Evolutionary conservation across 2,888 invertebrate genomes (phyloP).

Genomic region (Tineola bisselliella): DNA sequence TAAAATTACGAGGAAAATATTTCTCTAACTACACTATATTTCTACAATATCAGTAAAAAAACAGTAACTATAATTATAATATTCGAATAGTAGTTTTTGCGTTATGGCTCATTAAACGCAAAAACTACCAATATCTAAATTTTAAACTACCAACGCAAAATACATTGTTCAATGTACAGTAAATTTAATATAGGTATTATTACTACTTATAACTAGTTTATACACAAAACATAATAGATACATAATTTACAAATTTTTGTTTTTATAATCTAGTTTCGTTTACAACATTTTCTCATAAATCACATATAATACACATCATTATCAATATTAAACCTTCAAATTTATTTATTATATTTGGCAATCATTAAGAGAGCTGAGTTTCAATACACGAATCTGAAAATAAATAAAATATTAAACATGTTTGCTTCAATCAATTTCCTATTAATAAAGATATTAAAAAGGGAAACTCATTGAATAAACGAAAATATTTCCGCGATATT

Average conservation of each 20-base stretch:
- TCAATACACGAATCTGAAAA: background rate
- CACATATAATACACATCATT: background rate
- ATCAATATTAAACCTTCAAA: background rate
- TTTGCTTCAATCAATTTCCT: background rate
- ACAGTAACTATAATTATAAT: background rate
- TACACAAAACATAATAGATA: background rate
- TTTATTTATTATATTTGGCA: background rate
- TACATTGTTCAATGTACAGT: slow-evolving; percentile 3
- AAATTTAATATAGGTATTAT: background rate
- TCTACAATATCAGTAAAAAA: background rate
- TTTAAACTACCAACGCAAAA: no score
- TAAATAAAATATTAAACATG: background rate
- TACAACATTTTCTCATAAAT: background rate
- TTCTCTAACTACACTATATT: background rate
- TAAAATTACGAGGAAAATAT: background rate
- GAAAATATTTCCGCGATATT: background rate
- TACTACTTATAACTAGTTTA: background rate
- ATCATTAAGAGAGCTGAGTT: background rate
- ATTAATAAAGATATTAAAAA: background rate
- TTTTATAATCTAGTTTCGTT: no score
- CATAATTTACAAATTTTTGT: background rate
- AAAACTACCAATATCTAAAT: slow-evolving; percentile 13
- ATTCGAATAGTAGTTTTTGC: slow-evolving; percentile 15
- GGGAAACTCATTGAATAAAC: slow-evolving; percentile 1
- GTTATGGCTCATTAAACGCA: slow-evolving; percentile 18